phyloP scores from a whole-genome alignment of 2,797 vertebrate species.

The Borostomias antarcticus region DNA sequence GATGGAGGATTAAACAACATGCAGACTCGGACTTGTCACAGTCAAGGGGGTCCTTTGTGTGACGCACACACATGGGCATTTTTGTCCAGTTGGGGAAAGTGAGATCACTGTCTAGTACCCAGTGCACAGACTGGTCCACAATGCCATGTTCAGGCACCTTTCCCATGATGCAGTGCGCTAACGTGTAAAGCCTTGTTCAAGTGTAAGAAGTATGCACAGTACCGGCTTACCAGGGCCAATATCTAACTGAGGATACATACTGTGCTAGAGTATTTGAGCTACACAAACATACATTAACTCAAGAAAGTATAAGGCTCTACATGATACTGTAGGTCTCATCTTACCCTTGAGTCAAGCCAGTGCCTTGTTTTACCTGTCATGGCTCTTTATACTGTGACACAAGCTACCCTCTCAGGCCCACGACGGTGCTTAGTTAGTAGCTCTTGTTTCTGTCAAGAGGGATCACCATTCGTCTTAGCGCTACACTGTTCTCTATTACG shows the following conservation, averaged over 20 bases:
- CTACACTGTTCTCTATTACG: constrained; percentile 67
- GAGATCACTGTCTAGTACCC: constrained; percentile 7
- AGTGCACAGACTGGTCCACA: neutral
- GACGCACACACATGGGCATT: constrained; percentile 45
- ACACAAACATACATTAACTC: too few relatives aligned
- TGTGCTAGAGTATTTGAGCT: too few relatives aligned
- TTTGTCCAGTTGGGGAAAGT: constrained; percentile 43
- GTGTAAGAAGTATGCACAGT: too few relatives aligned
- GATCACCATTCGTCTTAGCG: constrained; percentile 49
- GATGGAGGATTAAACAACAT: constrained; percentile 59
- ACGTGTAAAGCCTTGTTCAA: neutral
- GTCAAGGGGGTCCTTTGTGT: constrained; percentile 59
- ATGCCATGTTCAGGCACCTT: neutral
- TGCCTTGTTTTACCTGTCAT: too few relatives aligned
- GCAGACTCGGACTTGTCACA: constrained; percentile 48
- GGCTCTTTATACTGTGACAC: too few relatives aligned
- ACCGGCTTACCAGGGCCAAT: neutral
- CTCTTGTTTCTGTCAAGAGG: constrained; percentile 49
- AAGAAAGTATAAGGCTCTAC: too few relatives aligned
- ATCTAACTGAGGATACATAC: neutral
- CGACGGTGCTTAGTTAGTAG: too few relatives aligned
- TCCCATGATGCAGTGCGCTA: neutral
- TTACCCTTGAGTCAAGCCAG: too few relatives aligned
- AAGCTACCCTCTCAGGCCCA: too few relatives aligned
- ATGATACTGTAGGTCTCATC: too few relatives aligned